Evolutionary conservation across 1,140 invertebrate genomes (phyloP), one percentile per base, ranked within the genome.

Genomic region (Macrocentrus cingulum): DNA sequence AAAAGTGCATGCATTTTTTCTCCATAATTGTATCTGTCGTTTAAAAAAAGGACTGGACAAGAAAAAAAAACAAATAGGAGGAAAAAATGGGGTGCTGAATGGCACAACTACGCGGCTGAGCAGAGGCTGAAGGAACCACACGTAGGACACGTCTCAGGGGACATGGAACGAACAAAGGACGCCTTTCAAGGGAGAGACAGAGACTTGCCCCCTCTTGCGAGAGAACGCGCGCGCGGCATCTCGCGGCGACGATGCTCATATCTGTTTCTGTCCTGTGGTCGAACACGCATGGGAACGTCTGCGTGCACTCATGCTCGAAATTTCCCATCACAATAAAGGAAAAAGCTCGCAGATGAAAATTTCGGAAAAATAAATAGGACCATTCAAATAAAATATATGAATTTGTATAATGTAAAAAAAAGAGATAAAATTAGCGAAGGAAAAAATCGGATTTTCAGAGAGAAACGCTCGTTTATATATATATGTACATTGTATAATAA

Each of bases 151-250:
- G 60, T 73, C 72, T 61, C 67, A 44, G 57, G 66, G 66, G 69
- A 68, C 54, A 52, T 60, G 53, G 62, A 62, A 69, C 64, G 68
- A 72, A 74, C 70, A 74, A 72, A 72, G 68, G 68, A 70, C 57
- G 65, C 66, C 70, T 39, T 72, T 68, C 65, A 72, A 68, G 68
- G 72, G 63, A 70, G 60, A 59, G 56, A 57, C 60, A 59, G 42
- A 52, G 46, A 56, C 48, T 32, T 32, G 23, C 45, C 37, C 51
- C 62, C 62, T 61, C 49, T 56, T 64, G 60, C 49, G 51, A 64
- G 64, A 59, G 54, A 29, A n/a, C 8, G 13, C 23, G 20, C n/a
- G 60, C 59, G 60, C 60, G 65, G 59, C 61, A 66, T 65, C 56
- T 57, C n/a, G n/a, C n/a, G n/a, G n/a, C n/a, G n/a, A n/a, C n/a